These are phyloP conservation scores for Megathymus violae DNA, from an alignment of 1,140 invertebrate genomes.

Conservation along the genomic window DNA sequence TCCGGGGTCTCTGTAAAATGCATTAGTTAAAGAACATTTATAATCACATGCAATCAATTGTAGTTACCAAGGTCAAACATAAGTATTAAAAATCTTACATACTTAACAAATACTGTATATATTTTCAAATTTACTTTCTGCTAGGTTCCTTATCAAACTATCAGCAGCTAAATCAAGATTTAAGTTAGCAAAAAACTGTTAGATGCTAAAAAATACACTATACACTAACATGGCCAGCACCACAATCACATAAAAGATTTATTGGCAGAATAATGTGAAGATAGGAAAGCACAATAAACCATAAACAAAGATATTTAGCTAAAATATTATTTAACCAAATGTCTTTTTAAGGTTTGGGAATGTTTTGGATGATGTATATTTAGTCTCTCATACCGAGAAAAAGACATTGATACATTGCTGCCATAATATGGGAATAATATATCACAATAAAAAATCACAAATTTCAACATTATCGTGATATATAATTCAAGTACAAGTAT, in stretches of 20 bases:
- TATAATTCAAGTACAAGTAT: background rate
- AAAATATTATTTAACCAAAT: background rate
- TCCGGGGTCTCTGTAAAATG: constrained; percentile 43
- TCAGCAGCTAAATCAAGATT: background rate
- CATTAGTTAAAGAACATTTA: background rate
- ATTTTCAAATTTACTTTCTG: too few relatives aligned
- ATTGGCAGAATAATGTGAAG: background rate
- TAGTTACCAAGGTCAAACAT: background rate
- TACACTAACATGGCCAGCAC: background rate
- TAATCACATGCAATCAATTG: background rate
- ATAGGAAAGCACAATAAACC: background rate
- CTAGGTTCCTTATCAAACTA: background rate
- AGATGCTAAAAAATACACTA: background rate
- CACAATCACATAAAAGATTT: background rate
- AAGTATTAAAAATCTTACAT: too few relatives aligned
- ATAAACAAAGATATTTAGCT: background rate
- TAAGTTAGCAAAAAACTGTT: background rate
- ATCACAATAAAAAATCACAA: background rate
- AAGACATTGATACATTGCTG: background rate
- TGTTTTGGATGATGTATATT: background rate
- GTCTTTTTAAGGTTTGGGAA: background rate
- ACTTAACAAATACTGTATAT: too few relatives aligned
- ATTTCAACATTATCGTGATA: background rate
- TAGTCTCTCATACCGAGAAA: background rate
- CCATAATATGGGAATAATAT: background rate